Percentiles rank a stretch among this genome's conserved stretches.
Evolutionary conservation across 2,797 vertebrate genomes (phyloP).

Genomic region (Trachurus trachurus): DNA sequence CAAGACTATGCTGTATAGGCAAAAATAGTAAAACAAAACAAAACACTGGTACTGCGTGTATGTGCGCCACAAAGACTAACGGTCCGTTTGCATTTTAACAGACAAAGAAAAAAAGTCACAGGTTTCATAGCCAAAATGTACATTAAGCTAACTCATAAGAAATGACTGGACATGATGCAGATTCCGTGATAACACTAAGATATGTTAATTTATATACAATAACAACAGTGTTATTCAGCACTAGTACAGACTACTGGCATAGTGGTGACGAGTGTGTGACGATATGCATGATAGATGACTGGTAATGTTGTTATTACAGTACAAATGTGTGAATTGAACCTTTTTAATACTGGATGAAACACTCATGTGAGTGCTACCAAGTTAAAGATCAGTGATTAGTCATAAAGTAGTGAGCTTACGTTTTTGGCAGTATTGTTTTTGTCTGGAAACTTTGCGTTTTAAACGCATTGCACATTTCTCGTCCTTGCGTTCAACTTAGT

Average conservation of each 20-base stretch:
- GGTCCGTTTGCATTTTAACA: slow-evolving; percentile 42
- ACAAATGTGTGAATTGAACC: slow-evolving; percentile 40
- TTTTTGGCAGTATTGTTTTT: slow-evolving; percentile 55
- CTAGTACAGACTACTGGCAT: slow-evolving; percentile 57
- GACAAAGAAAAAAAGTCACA: background rate
- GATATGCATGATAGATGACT: slow-evolving; percentile 57
- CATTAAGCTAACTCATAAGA: slow-evolving; percentile 21
- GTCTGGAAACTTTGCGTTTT: slow-evolving; percentile 44
- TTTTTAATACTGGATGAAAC: slow-evolving; percentile 30
- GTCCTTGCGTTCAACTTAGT: slow-evolving; percentile 57
- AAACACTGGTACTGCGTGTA: slow-evolving; percentile 28
- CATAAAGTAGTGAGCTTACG: slow-evolving; percentile 17
- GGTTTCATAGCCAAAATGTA: slow-evolving; percentile 48
- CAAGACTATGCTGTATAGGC: slow-evolving; percentile 43
- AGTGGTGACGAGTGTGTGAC: slow-evolving; percentile 48
- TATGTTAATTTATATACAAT: slow-evolving; percentile 47
- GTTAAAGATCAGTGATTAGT: slow-evolving; percentile 34
- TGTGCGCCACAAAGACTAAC: slow-evolving; percentile 50
- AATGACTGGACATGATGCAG: slow-evolving; percentile 39
- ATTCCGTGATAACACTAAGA: slow-evolving; percentile 30
- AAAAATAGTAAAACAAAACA: slow-evolving; percentile 18
- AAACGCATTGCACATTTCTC: slow-evolving; percentile 66
- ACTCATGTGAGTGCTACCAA: slow-evolving; percentile 45
- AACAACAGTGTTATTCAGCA: slow-evolving; percentile 59
- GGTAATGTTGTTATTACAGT: slow-evolving; percentile 47